These are phyloP conservation scores for Plutella xylostella DNA, from an alignment of 2,888 invertebrate genomes.

Conservation along the genomic window DNA sequence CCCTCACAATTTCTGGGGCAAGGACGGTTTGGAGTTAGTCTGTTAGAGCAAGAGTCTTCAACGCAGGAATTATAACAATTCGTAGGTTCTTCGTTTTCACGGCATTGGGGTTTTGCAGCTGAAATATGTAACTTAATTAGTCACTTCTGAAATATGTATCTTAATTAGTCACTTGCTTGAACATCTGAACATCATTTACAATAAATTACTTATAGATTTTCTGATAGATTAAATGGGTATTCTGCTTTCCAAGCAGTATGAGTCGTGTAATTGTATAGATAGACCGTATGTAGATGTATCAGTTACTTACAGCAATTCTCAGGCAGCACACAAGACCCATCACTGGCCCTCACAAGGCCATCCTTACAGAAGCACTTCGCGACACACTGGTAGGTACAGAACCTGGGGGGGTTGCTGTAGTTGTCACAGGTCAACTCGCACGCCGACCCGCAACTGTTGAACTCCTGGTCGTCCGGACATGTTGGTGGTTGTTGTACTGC, in stretches of 20 bases:
- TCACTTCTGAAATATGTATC: no score
- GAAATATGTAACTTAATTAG: background rate
- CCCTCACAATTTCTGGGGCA: constrained; percentile 2
- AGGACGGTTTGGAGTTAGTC: background rate
- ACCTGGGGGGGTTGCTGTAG: background rate
- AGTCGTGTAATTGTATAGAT: no score
- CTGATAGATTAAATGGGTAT: no score
- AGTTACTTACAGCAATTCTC: background rate
- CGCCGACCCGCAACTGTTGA: constrained; percentile 9
- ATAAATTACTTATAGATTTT: no score
- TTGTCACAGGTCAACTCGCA: constrained; percentile 9
- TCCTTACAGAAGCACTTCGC: constrained; percentile 10
- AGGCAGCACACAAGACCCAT: background rate
- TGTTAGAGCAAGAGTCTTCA: background rate
- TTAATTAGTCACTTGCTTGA: no score
- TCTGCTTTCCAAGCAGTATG: no score
- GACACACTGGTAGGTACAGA: constrained; percentile 6
- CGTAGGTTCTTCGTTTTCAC: constrained; percentile 9
- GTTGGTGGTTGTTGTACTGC: no score
- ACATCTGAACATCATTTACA: no score
- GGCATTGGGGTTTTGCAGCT: constrained; percentile 12
- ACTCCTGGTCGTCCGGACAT: constrained; percentile 6
- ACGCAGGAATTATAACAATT: background rate
- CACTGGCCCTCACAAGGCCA: constrained; percentile 4
- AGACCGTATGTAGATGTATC: no score